These are phyloP conservation scores for Tenualosa ilisha DNA, from an alignment of 2,797 vertebrate species.

Conservation along the genomic window DNA sequence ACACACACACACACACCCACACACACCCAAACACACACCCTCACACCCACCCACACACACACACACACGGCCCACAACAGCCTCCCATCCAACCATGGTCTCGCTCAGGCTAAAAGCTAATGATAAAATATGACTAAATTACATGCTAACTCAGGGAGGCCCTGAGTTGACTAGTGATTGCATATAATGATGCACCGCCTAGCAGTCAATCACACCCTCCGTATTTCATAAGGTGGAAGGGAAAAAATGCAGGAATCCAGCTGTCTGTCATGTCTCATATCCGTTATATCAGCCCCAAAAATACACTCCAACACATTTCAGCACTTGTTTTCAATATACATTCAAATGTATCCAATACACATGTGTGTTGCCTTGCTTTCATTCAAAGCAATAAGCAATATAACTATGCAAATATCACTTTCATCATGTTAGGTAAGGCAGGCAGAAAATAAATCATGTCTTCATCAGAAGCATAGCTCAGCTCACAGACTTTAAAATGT, in stretches of 20 bases:
- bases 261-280: neutral
- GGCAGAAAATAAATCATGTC: neutral
- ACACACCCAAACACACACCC: neutral
- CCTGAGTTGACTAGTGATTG: neutral
- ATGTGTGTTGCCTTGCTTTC: neutral
- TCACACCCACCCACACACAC: neutral
- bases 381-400: neutral
- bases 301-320: neutral
- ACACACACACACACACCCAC: slow-evolving; percentile 14
- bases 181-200: neutral
- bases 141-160: neutral
- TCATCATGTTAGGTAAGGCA: neutral
- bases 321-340: neutral
- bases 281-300: neutral
- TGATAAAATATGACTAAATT: neutral
- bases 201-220: neutral
- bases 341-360: neutral
- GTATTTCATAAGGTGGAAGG: neutral
- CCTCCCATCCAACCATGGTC: neutral
- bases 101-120: neutral
- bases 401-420: neutral
- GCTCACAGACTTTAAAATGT: neutral
- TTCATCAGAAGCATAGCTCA: neutral
- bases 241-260: neutral
- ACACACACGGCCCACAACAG: neutral